Evolutionary conservation across 1,140 invertebrate species (phyloP).

Genomic region (Tetranychus cinnabarinus): DNA sequence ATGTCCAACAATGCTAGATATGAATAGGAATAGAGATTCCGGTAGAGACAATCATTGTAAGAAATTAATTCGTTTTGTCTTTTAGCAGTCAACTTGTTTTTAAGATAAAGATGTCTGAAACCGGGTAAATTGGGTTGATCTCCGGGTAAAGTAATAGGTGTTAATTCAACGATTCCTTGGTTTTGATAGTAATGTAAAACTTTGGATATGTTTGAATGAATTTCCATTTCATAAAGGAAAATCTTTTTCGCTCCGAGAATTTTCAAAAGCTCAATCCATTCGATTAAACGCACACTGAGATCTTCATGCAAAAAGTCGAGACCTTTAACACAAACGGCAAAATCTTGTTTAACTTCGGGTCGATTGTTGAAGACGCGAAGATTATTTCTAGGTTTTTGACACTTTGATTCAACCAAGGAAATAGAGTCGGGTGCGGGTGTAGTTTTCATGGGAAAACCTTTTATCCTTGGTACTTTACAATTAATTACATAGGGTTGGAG

Average conservation of each 20-base stretch:
- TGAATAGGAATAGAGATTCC: slow-evolving; percentile 67
- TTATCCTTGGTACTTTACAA: slow-evolving; percentile 40
- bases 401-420: slow-evolving; percentile 57
- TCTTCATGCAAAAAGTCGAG: slow-evolving; percentile 77
- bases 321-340: slow-evolving; percentile 83
- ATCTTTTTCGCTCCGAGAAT: slow-evolving; percentile 69
- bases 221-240: too few species aligned
- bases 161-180: slow-evolving; percentile 54
- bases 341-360: slow-evolving; percentile 38
- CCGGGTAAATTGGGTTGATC: slow-evolving; percentile 68
- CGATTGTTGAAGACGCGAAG: slow-evolving; percentile 54
- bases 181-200: too few species aligned
- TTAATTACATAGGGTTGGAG: slow-evolving; percentile 74
- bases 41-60: slow-evolving; percentile 88
- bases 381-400: slow-evolving; percentile 27
- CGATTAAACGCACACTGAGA: slow-evolving; percentile 61
- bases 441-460: too few species aligned
- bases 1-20: slow-evolving; percentile 74
- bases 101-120: too few species aligned
- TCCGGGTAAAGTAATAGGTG: slow-evolving; percentile 63
- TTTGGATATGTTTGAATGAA: too few species aligned
- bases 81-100: too few species aligned
- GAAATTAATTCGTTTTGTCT: slow-evolving; percentile 83
- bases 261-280: slow-evolving; percentile 73
- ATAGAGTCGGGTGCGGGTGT: slow-evolving; percentile 42